Evolutionary conservation across 2,113 vertebrate species (phyloP), one percentile per base, ranked within the genome.

Genomic region (Hyla sarda): DNA sequence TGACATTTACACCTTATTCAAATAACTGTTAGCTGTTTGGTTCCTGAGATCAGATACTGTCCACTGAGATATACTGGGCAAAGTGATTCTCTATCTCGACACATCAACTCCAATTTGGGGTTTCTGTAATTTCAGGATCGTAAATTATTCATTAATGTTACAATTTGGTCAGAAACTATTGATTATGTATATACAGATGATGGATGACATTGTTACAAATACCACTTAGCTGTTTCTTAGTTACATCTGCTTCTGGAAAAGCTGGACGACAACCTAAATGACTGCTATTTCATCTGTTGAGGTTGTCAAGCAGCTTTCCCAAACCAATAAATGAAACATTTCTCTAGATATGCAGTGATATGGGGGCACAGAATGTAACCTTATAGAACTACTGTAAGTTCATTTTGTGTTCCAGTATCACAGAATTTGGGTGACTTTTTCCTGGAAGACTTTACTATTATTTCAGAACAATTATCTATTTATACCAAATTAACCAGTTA

Each of bases 1-100:
- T 71, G 67, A 23, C 34, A 71, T 71, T 71, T 71, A 41, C n/a
- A 71, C 67, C 67, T 71, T 71, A 71, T 37, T 71, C 13, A 71
- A 71, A 71, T 71, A 71, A 12, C 67, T 41, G 32, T 21, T 37
- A 37, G 67, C 19, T 21, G 10, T 71, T 69, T 34, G 14, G 16
- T 19, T 37, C 11, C 65, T 5, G 17, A 41, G 67, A 71, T 41
- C 67, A 71, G 67, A 37, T 71, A 3, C 23, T 41, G 34, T 23
- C 30, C 16, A 34, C 30, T 69, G 6, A 1, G 5, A 69, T 19
- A 69, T 34, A 32, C 28, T 19, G 50, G 50, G 50, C 50, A 52
- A 52, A 52, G 50, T 2, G 28, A 19, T 65, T 28, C 60, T 65
- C 65, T 34, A 69, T 69, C 28, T 16, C 8, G 56, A 58, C 9